Evolutionary conservation across 2,888 invertebrate species (phyloP), one percentile per base, ranked within the genome.

Genomic region (Falcaria lacertinaria): DNA sequence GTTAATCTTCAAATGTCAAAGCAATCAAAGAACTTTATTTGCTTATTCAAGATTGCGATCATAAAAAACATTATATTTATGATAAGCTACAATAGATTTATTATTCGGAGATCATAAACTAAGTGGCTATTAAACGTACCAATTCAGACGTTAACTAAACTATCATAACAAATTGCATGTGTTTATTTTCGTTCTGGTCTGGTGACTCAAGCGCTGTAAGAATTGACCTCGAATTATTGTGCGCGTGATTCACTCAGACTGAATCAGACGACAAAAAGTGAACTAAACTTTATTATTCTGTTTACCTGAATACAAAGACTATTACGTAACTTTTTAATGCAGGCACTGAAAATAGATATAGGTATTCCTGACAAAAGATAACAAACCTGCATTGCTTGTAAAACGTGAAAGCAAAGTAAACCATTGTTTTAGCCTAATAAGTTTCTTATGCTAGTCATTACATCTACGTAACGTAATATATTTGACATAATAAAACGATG

Each of bases 151-250:
- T 44, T 41, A 43, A 33, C 48, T 14, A 25, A 19, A 36, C 14
- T 39, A 47, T 36, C 41, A 48, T 45, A 44, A 11, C 41, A 38
- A 43, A 52, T 47, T 48, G 43, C 49, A 50, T 47, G 41, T 53
- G 56, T 60, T 66, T 68, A 61, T 72, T 71, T 69, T 69, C 54
- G 63, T 56, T 62, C 50, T 63, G 61, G 58, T 52, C 48, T 52
- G 57, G 56, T 79, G 78, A 77, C 57, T 80, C 79, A 78, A 67
- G 28, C 47, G 43, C 43, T 50, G 60, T 63, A 58, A 55, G 57
- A 56, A 44, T 47, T 63, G 75, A 71, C 82, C 80, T 80, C 68
- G 72, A n/a, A n/a, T n/a, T 16, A 25, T 15, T 15, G 37, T 25
- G 25, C 42, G 51, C 47, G 56, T 79, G 78, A 79, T 50, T 80